These are phyloP conservation scores for Orchesellides sinensis DNA, from an alignment of 2,888 invertebrate species.

Conservation along the genomic window DNA sequence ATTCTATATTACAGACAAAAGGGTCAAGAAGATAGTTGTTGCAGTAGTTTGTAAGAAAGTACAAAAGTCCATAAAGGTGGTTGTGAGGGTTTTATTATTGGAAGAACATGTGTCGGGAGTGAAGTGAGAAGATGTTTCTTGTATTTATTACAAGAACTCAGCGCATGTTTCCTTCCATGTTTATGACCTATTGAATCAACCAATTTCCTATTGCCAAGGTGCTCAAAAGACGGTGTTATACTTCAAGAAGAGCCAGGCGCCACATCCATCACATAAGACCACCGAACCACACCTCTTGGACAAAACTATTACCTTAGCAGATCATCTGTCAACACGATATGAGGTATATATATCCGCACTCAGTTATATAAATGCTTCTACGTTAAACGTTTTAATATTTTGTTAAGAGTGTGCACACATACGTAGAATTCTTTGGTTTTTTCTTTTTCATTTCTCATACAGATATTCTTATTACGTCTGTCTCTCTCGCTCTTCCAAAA, in stretches of 20 bases:
- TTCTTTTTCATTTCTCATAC: constrained; percentile 1
- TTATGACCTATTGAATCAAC: constrained; percentile 74
- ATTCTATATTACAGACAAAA: not conserved
- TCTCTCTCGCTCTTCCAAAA: not conserved
- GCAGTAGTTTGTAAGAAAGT: not conserved
- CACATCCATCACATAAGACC: constrained; percentile 74
- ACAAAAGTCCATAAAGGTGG: constrained; percentile 38
- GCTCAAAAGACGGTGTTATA: constrained; percentile 72
- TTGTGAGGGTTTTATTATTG: constrained; percentile 37
- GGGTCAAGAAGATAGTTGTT: not conserved
- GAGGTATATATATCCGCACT: constrained; percentile 13
- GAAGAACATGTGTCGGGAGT: constrained; percentile 64
- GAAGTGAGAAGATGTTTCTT: constrained; percentile 63
- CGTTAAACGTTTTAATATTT: not conserved
- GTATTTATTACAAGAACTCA: constrained; percentile 59
- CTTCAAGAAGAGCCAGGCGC: constrained; percentile 74
- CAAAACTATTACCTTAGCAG: constrained; percentile 74
- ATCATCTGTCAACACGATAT: constrained; percentile 74
- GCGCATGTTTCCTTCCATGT: constrained; percentile 71
- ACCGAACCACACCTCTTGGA: constrained; percentile 75
- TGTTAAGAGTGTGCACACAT: not conserved
- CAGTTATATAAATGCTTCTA: not conserved
- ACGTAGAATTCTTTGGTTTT: no score
- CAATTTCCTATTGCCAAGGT: constrained; percentile 70
- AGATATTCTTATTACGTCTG: not conserved